Conservation (phyloP, 1,140 invertebrate species). For the Aphaenogaster ashmeadi region DNA sequence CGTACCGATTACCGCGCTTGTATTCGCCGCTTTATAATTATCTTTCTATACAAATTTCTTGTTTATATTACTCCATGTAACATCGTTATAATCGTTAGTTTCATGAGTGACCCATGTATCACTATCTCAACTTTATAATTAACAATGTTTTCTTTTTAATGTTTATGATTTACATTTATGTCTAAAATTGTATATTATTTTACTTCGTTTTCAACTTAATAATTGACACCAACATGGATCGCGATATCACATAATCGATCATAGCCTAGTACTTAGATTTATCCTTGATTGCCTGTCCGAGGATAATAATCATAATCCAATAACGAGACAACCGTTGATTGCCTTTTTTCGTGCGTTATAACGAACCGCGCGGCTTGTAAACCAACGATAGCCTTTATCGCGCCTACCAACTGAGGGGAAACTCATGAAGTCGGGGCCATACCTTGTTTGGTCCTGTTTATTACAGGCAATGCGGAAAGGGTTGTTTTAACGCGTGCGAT, state of each 20-base stretch:
- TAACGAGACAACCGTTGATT: constrained; percentile 64
- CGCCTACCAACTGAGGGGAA: constrained; percentile 40
- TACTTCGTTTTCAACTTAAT: not conserved
- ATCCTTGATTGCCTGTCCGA: constrained; percentile 25
- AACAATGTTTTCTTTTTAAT: not conserved
- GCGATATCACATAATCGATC: constrained; percentile 1
- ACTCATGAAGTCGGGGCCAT: constrained; percentile 45
- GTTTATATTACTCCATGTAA: not conserved
- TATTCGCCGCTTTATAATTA: too few species aligned
- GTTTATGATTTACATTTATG: not conserved
- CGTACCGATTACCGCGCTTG: too few species aligned
- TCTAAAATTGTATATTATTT: not conserved
- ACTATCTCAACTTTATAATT: constrained; percentile 1
- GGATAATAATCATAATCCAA: constrained; percentile 63
- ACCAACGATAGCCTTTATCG: constrained; percentile 65
- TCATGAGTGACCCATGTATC: not conserved
- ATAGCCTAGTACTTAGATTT: not conserved
- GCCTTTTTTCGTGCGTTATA: constrained; percentile 63
- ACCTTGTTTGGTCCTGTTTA: constrained; percentile 12
- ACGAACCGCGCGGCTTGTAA: constrained; percentile 53
- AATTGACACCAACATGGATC: not conserved
- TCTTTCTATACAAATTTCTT: not conserved
- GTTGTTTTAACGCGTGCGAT: constrained; percentile 32
- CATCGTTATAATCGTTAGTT: not conserved
- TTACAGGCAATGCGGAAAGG: not conserved